phyloP scores from a whole-genome alignment of 1,140 invertebrate genomes.

The Vollenhovia emeryi region DNA sequence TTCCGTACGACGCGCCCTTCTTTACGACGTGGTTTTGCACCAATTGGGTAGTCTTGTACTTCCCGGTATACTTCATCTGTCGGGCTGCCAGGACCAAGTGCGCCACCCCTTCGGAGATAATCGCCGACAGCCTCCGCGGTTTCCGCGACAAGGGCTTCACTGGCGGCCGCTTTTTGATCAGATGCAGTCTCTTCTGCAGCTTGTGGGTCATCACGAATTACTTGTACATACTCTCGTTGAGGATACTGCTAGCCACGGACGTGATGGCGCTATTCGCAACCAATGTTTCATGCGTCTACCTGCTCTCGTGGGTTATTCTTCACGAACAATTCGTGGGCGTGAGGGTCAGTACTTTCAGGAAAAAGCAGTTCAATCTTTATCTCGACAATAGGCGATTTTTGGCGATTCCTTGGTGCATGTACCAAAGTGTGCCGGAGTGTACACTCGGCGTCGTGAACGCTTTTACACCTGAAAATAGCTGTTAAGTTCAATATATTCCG shows the following conservation, averaged over 20 bases:
- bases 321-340: slow-evolving; percentile 98
- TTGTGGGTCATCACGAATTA: slow-evolving; percentile 97
- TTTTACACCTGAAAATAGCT: too few species aligned
- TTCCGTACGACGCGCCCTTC: slow-evolving; percentile 94
- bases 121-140: slow-evolving; percentile 92
- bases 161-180: slow-evolving; percentile 92
- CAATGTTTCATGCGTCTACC: slow-evolving; percentile 96
- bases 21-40: slow-evolving; percentile 98
- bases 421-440: too few species aligned
- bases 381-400: background rate
- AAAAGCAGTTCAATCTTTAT: background rate
- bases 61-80: slow-evolving; percentile 94
- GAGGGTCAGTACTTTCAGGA: slow-evolving; percentile 89
- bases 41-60: slow-evolving; percentile 96
- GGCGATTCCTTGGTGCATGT: too few species aligned
- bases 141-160: slow-evolving; percentile 95
- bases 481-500: too few species aligned
- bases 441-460: too few species aligned
- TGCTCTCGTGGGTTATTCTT: slow-evolving; percentile 97
- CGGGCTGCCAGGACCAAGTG: slow-evolving; percentile 90
- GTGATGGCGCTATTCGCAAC: slow-evolving; percentile 97
- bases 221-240: slow-evolving; percentile 94
- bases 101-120: slow-evolving; percentile 90
- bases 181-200: slow-evolving; percentile 94
- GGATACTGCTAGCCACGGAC: slow-evolving; percentile 95